Percentiles rank a stretch among this genome's conserved stretches.
These are phyloP conservation scores for Puffinus mauretanicus DNA, from an alignment of 2,113 vertebrate genomes.

Conservation along the genomic window DNA sequence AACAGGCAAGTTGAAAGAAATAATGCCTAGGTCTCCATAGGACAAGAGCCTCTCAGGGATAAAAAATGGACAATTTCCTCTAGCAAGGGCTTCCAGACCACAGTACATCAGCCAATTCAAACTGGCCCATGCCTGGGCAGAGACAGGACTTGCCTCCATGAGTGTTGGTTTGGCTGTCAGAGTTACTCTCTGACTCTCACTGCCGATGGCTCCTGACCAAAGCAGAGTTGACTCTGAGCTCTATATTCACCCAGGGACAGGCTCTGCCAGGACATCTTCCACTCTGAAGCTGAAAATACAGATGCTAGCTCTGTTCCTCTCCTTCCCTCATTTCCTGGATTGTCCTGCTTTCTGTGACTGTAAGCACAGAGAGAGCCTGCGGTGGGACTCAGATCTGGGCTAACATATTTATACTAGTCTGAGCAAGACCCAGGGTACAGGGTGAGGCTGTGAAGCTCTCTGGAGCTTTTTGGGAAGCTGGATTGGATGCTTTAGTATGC, in stretches of 20 bases:
- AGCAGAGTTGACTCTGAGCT: rapidly evolving
- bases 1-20: not conserved
- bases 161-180: not conserved
- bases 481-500: not conserved
- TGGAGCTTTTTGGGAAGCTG: not conserved
- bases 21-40: not conserved
- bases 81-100: not conserved
- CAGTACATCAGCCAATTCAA: not conserved
- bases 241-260: not conserved
- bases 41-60: not conserved
- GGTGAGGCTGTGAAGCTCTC: not conserved
- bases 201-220: not conserved
- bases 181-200: not conserved
- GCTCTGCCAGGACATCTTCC: not conserved
- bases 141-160: not conserved
- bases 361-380: not conserved
- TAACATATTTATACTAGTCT: not conserved
- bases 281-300: not conserved
- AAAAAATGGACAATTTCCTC: not conserved
- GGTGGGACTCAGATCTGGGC: not conserved
- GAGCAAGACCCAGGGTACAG: not conserved
- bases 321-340: not conserved
- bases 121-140: not conserved
- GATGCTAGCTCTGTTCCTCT: not conserved
- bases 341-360: not conserved